Evolutionary conservation across 2,888 invertebrate species (phyloP).

Genomic region (Rapana venosa): DNA sequence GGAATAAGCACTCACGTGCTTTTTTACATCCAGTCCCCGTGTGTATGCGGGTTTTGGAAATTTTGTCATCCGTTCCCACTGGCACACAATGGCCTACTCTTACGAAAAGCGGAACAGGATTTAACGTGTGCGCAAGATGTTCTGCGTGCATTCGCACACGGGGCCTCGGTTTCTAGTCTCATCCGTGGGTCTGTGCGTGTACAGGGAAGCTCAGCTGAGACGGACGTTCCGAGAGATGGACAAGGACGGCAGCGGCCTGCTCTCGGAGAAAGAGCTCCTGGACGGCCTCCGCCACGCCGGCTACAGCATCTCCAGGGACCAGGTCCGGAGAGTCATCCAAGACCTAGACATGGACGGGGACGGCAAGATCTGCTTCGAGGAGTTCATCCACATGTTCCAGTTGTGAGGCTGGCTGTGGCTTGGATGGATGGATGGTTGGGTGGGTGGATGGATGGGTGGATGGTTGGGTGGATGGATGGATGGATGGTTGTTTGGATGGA

Average conservation of each 20-base stretch:
- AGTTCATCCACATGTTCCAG: constrained; percentile 40
- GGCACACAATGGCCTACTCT: no score
- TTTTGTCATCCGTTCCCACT: no score
- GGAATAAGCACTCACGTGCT: no score
- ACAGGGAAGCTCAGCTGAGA: constrained; percentile 33
- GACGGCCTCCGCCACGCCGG: constrained; percentile 10
- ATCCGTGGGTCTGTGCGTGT: not conserved
- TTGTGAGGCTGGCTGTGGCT: not conserved
- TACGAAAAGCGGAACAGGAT: no score
- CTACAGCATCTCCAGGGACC: constrained; percentile 8
- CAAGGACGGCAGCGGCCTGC: constrained; percentile 27
- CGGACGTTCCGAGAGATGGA: constrained; percentile 36
- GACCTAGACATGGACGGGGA: constrained; percentile 31
- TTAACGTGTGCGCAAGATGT: no score
- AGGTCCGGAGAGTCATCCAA: not conserved
- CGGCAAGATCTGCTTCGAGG: constrained; percentile 37
- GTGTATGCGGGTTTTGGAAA: no score
- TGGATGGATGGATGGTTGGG: not conserved
- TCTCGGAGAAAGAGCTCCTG: constrained; percentile 36
- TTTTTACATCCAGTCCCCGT: no score
- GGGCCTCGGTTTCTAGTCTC: no score
- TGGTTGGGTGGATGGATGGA: no score
- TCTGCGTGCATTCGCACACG: no score
- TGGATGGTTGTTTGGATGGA: no score
- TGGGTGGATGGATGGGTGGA: no score